Percentiles rank a stretch among this genome's conserved stretches.
These are phyloP conservation scores for Melanotaenia parkinsoni DNA, from an alignment of 2,797 vertebrate species.

Conservation along the genomic window DNA sequence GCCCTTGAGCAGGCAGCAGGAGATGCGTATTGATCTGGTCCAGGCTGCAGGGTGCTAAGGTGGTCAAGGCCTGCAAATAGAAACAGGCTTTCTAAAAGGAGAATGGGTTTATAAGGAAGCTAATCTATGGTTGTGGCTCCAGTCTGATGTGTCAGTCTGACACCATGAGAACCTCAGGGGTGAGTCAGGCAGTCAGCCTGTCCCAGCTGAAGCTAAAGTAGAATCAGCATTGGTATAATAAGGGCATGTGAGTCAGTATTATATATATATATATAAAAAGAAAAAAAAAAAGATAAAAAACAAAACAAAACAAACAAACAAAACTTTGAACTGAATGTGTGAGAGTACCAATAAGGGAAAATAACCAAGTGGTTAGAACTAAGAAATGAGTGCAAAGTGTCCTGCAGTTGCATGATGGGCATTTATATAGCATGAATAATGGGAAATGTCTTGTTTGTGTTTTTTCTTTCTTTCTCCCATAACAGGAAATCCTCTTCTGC, in stretches of 20 bases:
- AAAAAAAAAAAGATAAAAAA: constrained; percentile 31
- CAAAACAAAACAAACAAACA: constrained; percentile 38
- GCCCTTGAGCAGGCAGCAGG: constrained; percentile 64
- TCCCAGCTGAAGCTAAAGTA: constrained; percentile 27
- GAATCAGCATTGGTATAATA: constrained; percentile 1
- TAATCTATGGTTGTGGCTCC: constrained; percentile 77
- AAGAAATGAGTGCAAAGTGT: neutral
- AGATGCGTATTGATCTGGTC: constrained; percentile 65
- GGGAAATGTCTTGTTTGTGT: neutral
- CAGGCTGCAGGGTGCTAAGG: constrained; percentile 56
- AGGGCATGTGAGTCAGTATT: constrained; percentile 26
- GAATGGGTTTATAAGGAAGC: constrained; percentile 68
- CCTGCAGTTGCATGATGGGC: neutral
- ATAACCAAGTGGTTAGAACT: neutral
- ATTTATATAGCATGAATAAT: neutral
- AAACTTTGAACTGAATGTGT: neutral
- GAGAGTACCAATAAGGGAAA: neutral
- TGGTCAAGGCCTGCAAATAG: constrained; percentile 68
- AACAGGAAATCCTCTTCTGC: neutral
- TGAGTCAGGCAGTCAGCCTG: constrained; percentile 18
- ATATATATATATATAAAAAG: too few species aligned
- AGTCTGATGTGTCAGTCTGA: constrained; percentile 51
- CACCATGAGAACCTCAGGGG: constrained; percentile 43
- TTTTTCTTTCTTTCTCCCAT: neutral
- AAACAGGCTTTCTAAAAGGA: constrained; percentile 67